Evolutionary conservation across 2,888 invertebrate species (phyloP).

Genomic region (Eupelmus urozonus): DNA sequence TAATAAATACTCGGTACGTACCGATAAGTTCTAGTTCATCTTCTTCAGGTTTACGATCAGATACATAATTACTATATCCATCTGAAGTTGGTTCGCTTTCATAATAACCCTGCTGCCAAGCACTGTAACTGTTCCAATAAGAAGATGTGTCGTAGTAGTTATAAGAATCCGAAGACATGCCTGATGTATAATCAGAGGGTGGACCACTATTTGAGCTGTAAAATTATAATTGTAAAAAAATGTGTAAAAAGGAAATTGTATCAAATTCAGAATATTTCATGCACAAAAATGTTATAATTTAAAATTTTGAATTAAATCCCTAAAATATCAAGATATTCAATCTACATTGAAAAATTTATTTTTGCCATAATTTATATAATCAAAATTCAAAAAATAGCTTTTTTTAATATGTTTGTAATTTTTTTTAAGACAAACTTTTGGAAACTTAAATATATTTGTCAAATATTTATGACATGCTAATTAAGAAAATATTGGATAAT

Average conservation of each 20-base stretch:
- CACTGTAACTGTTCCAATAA: constrained; percentile 92
- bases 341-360: not conserved
- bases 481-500: not conserved
- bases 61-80: constrained; percentile 78
- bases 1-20: constrained; percentile 72
- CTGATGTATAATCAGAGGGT: constrained; percentile 75
- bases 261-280: constrained; percentile 43
- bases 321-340: not conserved
- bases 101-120: constrained; percentile 88
- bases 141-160: constrained; percentile 90
- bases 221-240: constrained; percentile 50
- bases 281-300: constrained; percentile 28
- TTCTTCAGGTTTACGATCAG: constrained; percentile 77
- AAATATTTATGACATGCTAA: too few species aligned
- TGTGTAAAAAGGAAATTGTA: constrained; percentile 37
- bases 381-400: not conserved
- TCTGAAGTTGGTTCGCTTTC: constrained; percentile 79
- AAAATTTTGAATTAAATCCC: constrained; percentile 5
- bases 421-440: not conserved
- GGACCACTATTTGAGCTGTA: constrained; percentile 79
- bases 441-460: not conserved
- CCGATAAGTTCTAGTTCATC: constrained; percentile 88
- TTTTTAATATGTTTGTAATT: not conserved
- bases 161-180: constrained; percentile 72
- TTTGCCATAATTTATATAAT: not conserved